Base-by-base conservation (phyloP, 2,113 vertebrate genomes). In the Blennius ocellaris region DNA sequence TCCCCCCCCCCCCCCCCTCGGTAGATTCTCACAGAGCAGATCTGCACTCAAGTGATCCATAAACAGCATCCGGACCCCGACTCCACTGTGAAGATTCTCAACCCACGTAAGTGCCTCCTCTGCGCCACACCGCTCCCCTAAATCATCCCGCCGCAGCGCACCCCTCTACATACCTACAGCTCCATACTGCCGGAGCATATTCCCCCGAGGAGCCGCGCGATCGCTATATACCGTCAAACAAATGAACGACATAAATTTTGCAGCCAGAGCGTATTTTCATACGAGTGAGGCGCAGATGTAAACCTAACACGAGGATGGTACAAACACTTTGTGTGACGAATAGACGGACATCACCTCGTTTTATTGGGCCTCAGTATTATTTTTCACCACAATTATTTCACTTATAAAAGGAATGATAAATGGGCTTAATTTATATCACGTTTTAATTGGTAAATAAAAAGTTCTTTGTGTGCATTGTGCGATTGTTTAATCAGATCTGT, bases 11-110 rank as follows among this genome's bases (percentile, higher is more conserved):
- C 21, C 4, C 2, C 21, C 21, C 21, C n/a, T n/a, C 38, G 87
- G 14, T 82, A 99, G 98, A 96, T 99, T 88, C 95, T 99, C 68
- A 98, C 97, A 55, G 97, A 99, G 86, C 96, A 97, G 87, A 97
- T 99, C 92, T 96, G 96, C 87, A 99, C 98, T 82, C 97, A 98
- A 88, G 98, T 99, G 81, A 94, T 98, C 82, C 97, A 98, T 93
- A 99, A 98, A 87, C 97, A 98, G 58, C 98, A 98, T 89, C 97
- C 97, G 83, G 98, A 99, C 87, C 96, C 97, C 17, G 97, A 99
- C 94, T 99, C 98, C 83, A 90, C 95, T 7, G 94, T 98, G 85
- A 99, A 98, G 94, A 97, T 99, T 85, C 95, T 98, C 92, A 99
- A 97, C 91, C 97, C 98, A 89, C 96, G 98, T 99, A 95, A 96